Evolutionary conservation across 2,113 vertebrate genomes (phyloP), one percentile per base, ranked within the genome.

Genomic region (Ictalurus furcatus): DNA sequence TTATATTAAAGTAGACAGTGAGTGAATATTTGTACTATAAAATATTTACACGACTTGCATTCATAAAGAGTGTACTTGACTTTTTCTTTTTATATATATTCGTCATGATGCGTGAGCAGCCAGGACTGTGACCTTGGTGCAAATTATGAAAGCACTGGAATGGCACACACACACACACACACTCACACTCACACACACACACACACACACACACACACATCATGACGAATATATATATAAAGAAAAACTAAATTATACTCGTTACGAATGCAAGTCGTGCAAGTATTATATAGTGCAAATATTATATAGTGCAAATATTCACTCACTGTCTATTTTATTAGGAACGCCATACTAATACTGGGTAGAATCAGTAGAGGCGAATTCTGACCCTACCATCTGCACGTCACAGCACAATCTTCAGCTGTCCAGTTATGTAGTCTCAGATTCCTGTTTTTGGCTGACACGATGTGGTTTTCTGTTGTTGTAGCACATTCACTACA

Each of bases 61-160:
- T 71, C 13, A 71, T 71, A n/a, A n/a, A 4, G n/a, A 34, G 67
- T 71, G 34, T 4, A 71, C 11, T 54, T 34, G 34, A 34, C 34
- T n/a, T 67, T 21, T 67, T 59, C 19, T 59, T 1, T 59, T 21
- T 19, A 21, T 23, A 63, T 63, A 63, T 63, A 63, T 63, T 67
- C 25, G 61, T 25, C 61, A 63, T 63, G 34, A 28, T 56, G 40
- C 37, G 37, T 79, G 52, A 59, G 34, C 54, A 87, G 74, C 25
- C 73, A 65, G 73, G 40, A 79, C 48, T 17, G 56, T 78, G 85
- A 79, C 85, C 85, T 87, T 87, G 85, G 40, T 44, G 73, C 40
- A 78, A 59, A 61, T 79, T 23, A 30, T 79, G 73, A 87, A 79
- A n/a, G 48, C 58, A 30, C 25, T 17, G 61, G 19, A 44, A 59